These are phyloP conservation scores for Amblyopsis hoosieri DNA, from an alignment of 2,797 vertebrate genomes.

Conservation along the genomic window DNA sequence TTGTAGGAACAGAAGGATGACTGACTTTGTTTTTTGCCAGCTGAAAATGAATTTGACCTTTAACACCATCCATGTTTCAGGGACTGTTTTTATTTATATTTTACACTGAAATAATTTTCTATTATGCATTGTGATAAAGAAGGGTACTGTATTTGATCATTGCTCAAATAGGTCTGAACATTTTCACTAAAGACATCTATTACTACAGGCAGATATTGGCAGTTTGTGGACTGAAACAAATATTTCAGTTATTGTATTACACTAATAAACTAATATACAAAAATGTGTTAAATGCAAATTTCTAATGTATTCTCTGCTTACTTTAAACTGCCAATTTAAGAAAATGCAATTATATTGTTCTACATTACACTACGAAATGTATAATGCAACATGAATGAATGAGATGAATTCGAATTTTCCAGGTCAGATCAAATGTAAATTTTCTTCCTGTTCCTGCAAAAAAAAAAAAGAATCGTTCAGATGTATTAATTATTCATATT, in stretches of 20 bases:
- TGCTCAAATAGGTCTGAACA: conserved; percentile 4
- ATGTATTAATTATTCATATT: conserved; percentile 89
- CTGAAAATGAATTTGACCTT: conserved; percentile 22
- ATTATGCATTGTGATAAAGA: background rate
- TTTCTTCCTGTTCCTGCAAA: conserved; percentile 58
- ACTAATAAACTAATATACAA: background rate
- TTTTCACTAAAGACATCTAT: conserved; percentile 18
- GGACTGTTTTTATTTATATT: conserved; percentile 2
- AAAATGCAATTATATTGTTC: conserved; percentile 10
- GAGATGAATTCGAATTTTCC: conserved; percentile 13
- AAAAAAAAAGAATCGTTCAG: conserved; percentile 68
- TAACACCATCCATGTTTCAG: conserved; percentile 14
- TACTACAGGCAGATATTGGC: conserved; percentile 1
- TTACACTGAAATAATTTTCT: background rate
- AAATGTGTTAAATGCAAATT: background rate
- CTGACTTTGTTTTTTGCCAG: conserved; percentile 26
- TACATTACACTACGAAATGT: conserved; percentile 3
- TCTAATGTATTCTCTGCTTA: background rate
- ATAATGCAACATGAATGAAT: conserved; percentile 13
- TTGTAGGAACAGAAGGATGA: conserved; percentile 58
- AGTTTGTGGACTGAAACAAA: conserved; percentile 8
- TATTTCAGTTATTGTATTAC: background rate
- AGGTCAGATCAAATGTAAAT: conserved; percentile 54
- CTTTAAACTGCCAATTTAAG: background rate
- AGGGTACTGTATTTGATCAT: conserved; percentile 13